phyloP scores from a whole-genome alignment of 2,113 vertebrate genomes.

The Corynorhinus townsendii region DNA sequence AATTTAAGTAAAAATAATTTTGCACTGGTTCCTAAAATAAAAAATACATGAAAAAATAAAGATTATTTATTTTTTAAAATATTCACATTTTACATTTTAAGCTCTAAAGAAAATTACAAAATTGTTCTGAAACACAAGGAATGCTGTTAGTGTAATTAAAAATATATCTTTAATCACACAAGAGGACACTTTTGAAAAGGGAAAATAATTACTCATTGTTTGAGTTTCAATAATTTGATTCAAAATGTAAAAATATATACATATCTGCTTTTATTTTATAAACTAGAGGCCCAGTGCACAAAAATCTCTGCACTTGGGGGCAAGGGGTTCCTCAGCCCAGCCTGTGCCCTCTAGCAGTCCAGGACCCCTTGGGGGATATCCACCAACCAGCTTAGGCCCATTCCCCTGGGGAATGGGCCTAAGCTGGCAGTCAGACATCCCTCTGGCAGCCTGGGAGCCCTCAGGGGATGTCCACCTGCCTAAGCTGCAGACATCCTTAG shows the following conservation, averaged over 20 bases:
- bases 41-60: not conserved
- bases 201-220: not conserved
- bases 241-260: not conserved
- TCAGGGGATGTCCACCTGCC: too few species aligned
- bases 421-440: too few species aligned
- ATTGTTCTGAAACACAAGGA: not conserved
- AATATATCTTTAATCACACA: not conserved
- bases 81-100: not conserved
- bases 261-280: too few species aligned
- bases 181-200: not conserved
- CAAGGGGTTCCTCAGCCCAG: too few species aligned
- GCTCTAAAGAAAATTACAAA: not conserved
- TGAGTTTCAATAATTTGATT: constrained; percentile 20
- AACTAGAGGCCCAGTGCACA: too few species aligned
- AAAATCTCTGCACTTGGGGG: too few species aligned
- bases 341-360: too few species aligned
- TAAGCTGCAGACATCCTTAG: too few species aligned
- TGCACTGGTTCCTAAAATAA: not conserved
- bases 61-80: not conserved
- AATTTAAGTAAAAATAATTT: not conserved
- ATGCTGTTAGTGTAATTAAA: not conserved
- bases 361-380: too few species aligned
- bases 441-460: too few species aligned
- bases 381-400: too few species aligned
- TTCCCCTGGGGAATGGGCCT: too few species aligned